These are phyloP conservation scores for Agonum fuliginosum DNA, from an alignment of 2,888 invertebrate genomes.

Conservation along the genomic window DNA sequence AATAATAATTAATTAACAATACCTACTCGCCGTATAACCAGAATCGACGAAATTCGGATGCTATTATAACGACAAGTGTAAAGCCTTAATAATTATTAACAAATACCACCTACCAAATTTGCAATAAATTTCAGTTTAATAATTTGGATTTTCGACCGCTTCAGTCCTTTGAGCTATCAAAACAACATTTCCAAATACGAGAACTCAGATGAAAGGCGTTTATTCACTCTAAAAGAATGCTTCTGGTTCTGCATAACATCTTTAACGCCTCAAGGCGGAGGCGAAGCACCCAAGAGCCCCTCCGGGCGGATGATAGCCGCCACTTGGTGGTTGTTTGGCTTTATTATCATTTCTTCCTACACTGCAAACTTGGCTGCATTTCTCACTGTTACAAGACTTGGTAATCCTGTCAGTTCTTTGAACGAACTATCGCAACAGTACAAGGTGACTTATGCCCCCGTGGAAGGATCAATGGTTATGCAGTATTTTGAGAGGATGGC, in stretches of 20 bases:
- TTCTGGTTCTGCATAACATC: constrained; percentile 98
- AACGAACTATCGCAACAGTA: constrained; percentile 94
- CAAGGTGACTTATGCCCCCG: constrained; percentile 63
- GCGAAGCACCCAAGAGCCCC: constrained; percentile 93
- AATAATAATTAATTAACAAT: too few species aligned
- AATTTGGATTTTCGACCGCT: constrained; percentile 59
- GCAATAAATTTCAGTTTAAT: constrained; percentile 49
- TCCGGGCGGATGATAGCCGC: constrained; percentile 94
- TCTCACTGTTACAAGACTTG: constrained; percentile 90
- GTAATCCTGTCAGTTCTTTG: constrained; percentile 89
- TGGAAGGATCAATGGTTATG: constrained; percentile 88
- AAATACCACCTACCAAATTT: neutral
- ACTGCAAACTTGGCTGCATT: constrained; percentile 97
- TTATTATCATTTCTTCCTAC: constrained; percentile 96
- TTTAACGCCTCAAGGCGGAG: constrained; percentile 91
- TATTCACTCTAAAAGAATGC: constrained; percentile 77
- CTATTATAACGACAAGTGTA: too few species aligned
- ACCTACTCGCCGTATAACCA: too few species aligned
- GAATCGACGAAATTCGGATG: too few species aligned
- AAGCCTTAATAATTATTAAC: too few species aligned
- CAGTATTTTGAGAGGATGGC: constrained; percentile 95
- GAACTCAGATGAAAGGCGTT: neutral
- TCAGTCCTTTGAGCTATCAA: constrained; percentile 54
- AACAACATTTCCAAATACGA: constrained; percentile 43
- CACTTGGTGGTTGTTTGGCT: constrained; percentile 97